A percentile compares a stretch with the other conserved stretches of the same genome.
Conservation (phyloP, 2,113 vertebrate species). For the Tachycineta bicolor region DNA sequence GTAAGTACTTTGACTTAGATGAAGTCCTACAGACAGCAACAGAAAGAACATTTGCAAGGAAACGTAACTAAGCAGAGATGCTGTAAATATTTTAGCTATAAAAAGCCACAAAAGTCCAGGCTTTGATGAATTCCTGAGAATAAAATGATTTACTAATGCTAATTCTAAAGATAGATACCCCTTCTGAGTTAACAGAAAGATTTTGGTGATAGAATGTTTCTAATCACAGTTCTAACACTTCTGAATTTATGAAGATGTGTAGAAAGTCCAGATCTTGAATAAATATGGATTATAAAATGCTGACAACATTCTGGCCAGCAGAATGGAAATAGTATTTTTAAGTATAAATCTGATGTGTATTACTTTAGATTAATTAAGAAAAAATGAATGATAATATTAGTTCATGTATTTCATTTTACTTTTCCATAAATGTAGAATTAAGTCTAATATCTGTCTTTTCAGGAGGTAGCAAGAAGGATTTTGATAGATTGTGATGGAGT, state of each 20-base stretch:
- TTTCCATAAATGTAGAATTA: background rate
- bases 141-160: background rate
- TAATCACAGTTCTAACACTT: background rate
- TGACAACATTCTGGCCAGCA: background rate
- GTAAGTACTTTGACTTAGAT: background rate
- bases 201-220: background rate
- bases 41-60: slow-evolving; percentile 4
- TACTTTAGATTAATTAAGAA: background rate
- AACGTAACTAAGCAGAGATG: slow-evolving; percentile 1
- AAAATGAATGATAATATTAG: background rate
- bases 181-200: background rate
- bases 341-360: background rate
- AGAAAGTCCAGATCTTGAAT: background rate
- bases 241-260: background rate
- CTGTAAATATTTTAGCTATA: slow-evolving; percentile 28
- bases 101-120: background rate
- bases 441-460: background rate
- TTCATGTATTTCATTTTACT: background rate
- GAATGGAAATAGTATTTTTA: background rate
- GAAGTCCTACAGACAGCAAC: background rate
- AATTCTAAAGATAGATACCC: background rate
- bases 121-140: background rate
- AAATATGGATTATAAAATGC: background rate
- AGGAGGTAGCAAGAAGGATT: background rate
- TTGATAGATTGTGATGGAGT: background rate